Conservation (phyloP, 2,113 vertebrate genomes). For the Pollachius pollachius region DNA sequence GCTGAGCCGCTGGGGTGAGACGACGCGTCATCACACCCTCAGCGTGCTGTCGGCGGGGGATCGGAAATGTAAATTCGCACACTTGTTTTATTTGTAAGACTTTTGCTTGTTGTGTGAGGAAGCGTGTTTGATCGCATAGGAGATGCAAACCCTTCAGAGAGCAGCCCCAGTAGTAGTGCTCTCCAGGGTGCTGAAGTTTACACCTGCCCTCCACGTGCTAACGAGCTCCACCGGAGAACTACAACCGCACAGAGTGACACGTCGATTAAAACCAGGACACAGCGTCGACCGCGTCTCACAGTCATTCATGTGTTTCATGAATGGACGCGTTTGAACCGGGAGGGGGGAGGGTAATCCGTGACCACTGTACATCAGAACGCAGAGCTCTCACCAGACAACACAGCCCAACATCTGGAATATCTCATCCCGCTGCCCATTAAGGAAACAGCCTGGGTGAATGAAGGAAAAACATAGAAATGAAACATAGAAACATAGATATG, state of each 20-base stretch:
- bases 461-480: neutral
- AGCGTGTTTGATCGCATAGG: neutral
- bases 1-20: no score
- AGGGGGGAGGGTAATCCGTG: slow-evolving; percentile 33
- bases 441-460: slow-evolving; percentile 39
- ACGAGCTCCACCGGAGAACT: no score
- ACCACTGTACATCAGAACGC: slow-evolving; percentile 26
- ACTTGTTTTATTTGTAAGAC: no score
- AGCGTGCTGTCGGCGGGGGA: no score
- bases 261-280: no score
- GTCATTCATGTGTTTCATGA: slow-evolving; percentile 31
- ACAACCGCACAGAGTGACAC: no score
- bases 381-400: slow-evolving; percentile 40
- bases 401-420: slow-evolving; percentile 60
- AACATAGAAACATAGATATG: no score
- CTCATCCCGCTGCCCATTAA: slow-evolving; percentile 60
- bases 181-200: slow-evolving; percentile 74
- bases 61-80: no score
- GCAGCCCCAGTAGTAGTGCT: slow-evolving; percentile 28
- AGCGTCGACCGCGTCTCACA: neutral
- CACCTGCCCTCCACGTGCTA: neutral
- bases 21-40: no score
- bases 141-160: neutral
- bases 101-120: no score
- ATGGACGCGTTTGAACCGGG: slow-evolving; percentile 21